These are phyloP conservation scores for Etheostoma perlongum DNA, from an alignment of 2,797 vertebrate species.

Conservation along the genomic window DNA sequence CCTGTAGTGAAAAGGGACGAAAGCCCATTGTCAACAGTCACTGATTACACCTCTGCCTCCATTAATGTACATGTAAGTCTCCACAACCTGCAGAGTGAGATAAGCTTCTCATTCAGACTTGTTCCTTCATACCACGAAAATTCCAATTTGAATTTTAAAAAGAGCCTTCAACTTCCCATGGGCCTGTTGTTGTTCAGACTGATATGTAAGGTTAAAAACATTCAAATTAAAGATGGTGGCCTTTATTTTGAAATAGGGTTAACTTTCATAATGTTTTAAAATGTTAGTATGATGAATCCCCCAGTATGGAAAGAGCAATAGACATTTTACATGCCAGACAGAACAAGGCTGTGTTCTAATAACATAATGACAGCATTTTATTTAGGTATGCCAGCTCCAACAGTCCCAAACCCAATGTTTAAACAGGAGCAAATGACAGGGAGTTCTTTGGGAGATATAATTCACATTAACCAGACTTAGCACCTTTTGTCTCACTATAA, in stretches of 20 bases:
- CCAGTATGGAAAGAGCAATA: not conserved
- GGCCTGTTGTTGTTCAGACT: slow-evolving; percentile 17
- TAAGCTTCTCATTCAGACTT: slow-evolving; percentile 75
- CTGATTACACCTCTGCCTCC: slow-evolving; percentile 51
- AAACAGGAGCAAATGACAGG: not conserved
- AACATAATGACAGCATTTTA: not conserved
- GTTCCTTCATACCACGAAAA: slow-evolving; percentile 30
- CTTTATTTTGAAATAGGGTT: not conserved
- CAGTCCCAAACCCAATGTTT: not conserved
- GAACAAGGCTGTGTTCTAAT: not conserved
- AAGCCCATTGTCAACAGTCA: slow-evolving; percentile 74
- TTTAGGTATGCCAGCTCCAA: not conserved
- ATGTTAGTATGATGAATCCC: slow-evolving; percentile 1
- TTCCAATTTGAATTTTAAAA: slow-evolving; percentile 35
- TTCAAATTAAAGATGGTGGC: not conserved
- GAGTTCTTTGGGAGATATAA: not conserved
- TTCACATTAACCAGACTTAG: not conserved
- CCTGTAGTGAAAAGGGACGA: slow-evolving; percentile 56
- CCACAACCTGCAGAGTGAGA: slow-evolving; percentile 79
- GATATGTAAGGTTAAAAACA: not conserved
- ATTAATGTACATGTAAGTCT: slow-evolving; percentile 48
- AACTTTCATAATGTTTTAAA: not conserved
- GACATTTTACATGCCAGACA: not conserved
- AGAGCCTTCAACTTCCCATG: not conserved
- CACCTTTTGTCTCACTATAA: not conserved